phyloP scores from a whole-genome alignment of 2,797 vertebrate genomes.

The Naso thynnoides region DNA sequence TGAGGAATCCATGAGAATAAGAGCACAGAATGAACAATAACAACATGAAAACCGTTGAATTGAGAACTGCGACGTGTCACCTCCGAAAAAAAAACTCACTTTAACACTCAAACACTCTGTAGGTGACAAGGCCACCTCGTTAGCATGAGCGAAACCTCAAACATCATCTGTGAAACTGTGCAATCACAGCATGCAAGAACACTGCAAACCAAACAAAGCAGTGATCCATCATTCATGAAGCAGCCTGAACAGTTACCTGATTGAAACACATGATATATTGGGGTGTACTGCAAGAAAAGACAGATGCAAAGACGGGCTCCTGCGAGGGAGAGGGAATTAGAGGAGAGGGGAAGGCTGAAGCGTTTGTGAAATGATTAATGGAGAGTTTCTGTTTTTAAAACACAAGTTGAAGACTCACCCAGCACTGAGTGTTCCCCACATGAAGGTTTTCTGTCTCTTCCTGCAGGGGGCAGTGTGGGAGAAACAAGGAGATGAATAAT shows the following conservation, averaged over 20 bases:
- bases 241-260: conserved; percentile 79
- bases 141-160: conserved; percentile 31
- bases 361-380: conserved; percentile 27
- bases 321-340: conserved; percentile 65
- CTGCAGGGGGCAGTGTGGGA: conserved; percentile 59
- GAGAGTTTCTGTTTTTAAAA: not conserved
- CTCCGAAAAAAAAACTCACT: not conserved
- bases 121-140: conserved; percentile 12
- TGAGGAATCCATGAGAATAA: not conserved
- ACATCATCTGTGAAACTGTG: conserved; percentile 27
- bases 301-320: conserved; percentile 87
- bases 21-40: not conserved
- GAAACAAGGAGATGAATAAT: no score
- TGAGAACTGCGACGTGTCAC: conserved; percentile 29
- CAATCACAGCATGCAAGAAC: conserved; percentile 44
- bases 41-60: not conserved
- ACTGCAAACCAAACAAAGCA: conserved; percentile 52
- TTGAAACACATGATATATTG: conserved; percentile 88
- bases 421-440: conserved; percentile 65
- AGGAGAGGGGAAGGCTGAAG: conserved; percentile 44
- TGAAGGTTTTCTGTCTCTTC: conserved; percentile 52
- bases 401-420: conserved; percentile 75
- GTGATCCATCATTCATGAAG: conserved; percentile 41
- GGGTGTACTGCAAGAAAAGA: conserved; percentile 80
- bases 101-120: conserved; percentile 6